phyloP scores from a whole-genome alignment of 2,888 invertebrate species.

The Dysmachus trigonus region DNA sequence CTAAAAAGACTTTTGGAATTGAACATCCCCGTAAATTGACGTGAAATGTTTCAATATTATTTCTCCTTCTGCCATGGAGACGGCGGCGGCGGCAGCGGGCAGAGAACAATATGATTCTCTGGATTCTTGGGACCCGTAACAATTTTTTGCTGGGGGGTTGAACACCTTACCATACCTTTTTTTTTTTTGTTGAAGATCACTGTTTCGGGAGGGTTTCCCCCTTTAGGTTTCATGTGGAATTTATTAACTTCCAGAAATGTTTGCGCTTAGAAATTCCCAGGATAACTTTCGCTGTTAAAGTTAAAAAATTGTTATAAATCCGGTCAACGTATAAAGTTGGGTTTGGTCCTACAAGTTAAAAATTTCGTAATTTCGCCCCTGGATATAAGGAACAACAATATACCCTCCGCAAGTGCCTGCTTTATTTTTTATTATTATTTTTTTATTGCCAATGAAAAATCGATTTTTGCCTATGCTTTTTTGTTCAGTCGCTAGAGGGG shows the following conservation, averaged over 20 bases:
- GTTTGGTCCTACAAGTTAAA: background rate
- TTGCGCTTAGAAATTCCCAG: background rate
- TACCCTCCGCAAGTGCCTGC: background rate
- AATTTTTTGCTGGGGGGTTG: background rate
- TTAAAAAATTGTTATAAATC: constrained; percentile 1
- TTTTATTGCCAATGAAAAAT: constrained; percentile 16
- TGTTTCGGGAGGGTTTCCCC: background rate
- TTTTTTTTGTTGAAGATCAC: background rate
- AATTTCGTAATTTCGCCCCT: background rate
- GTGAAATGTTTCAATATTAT: background rate
- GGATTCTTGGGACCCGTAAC: background rate
- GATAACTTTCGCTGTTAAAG: background rate
- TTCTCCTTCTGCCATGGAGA: background rate
- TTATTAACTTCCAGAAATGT: background rate
- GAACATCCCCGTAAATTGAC: background rate
- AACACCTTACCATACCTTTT: background rate
- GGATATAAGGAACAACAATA: background rate
- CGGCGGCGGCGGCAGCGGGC: too few relatives aligned
- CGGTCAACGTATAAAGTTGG: background rate
- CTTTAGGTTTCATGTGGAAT: background rate
- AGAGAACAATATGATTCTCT: background rate
- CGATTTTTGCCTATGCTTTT: background rate
- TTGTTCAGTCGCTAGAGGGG: background rate
- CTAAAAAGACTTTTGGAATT: background rate
- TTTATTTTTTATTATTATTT: too few relatives aligned